Base-by-base conservation (phyloP, 2,888 invertebrate species). In the Macroteleia sp. region DNA sequence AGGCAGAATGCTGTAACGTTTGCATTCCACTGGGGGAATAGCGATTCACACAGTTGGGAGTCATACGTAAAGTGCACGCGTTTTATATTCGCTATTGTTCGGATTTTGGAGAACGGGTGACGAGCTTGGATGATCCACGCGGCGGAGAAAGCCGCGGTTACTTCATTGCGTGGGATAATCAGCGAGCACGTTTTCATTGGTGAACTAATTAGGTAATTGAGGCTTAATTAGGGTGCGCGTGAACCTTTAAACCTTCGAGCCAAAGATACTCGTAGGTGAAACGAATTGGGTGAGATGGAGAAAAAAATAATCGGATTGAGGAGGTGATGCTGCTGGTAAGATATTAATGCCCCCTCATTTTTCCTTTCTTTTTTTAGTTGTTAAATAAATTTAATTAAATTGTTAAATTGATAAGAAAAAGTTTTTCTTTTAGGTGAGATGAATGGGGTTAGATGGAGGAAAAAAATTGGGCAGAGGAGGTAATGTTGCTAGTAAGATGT, bases 121-220 rank as follows among this genome's bases (percentile, higher is more conserved):
- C 70, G 71, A 44, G 54, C 54, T 19, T 20, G 48, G 57, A 39
- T 34, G 50, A 66, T 54, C 34, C 67, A 41, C 10, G 44, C 39
- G 17, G 3, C 59, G 79, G 88, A 87, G 88, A 89, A 88, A 88
- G 89, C 86, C 84, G 52, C 67, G 84, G 82, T 90, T 90, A 88
- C 90, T 83, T 88, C 90, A 90, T 80, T 82, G 82, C 89, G 89
- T 89, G 90, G 83, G 89, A 90, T 83, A 85, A 82, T 83, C 80
- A 73, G 70, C 80, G 82, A 66, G 79, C 79, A 56, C 75, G 80
- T 83, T 82, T 83, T 77, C 71, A 76, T 41, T 61, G 70, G 70
- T 67, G 44, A 73, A 71, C 86, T 88, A 89, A 89, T 89, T 88
- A 88, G 87, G 81, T 86, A 86, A 87, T 88, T 86, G 83, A 83